phyloP scores from a whole-genome alignment of 2,797 vertebrate genomes.

The Erethizon dorsatum region DNA sequence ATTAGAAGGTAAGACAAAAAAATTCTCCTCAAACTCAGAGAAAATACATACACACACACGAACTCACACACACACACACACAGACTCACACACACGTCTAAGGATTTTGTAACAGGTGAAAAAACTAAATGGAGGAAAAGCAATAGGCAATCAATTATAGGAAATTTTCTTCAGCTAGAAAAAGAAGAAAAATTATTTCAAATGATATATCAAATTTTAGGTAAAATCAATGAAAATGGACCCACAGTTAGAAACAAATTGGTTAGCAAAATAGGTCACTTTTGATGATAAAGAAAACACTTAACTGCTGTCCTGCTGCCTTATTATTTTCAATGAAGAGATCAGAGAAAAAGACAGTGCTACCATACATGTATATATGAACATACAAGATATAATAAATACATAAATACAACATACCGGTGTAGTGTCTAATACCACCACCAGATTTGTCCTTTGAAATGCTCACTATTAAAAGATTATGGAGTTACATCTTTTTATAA shows the following conservation, averaged over 20 bases:
- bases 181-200: neutral
- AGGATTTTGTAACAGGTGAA: neutral
- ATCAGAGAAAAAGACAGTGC: neutral
- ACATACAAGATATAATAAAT: neutral
- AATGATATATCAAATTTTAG: neutral
- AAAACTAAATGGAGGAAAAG: neutral
- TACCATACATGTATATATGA: neutral
- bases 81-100: neutral
- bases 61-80: neutral
- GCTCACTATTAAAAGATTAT: neutral
- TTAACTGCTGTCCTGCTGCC: neutral
- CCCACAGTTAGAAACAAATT: neutral
- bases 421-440: neutral
- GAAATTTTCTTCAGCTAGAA: neutral
- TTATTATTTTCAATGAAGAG: neutral
- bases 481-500: neutral
- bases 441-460: neutral
- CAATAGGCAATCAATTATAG: neutral
- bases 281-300: neutral
- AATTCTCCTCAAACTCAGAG: neutral
- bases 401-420: neutral
- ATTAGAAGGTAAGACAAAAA: neutral
- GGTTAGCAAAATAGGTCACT: neutral
- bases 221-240: neutral
- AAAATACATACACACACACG: neutral